Evolutionary conservation across 2,888 invertebrate species (phyloP).

Genomic region (Meloe dianella): DNA sequence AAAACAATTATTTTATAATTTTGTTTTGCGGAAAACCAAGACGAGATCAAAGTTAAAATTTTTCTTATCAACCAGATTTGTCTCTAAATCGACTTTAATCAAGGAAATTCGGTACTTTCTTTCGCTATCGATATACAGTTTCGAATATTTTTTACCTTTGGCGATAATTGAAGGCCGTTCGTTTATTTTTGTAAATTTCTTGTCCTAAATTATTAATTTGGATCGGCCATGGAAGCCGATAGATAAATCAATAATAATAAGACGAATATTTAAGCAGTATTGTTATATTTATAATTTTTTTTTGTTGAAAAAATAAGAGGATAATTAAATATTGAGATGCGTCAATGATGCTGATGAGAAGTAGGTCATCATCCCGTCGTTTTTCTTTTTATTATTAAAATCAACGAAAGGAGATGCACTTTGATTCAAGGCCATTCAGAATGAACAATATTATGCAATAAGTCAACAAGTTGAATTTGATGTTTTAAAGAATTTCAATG

Average conservation of each 20-base stretch:
- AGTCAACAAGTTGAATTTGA: not conserved
- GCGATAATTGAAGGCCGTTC: not conserved
- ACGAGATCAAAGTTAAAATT: no score
- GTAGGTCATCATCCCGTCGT: not conserved
- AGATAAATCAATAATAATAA: no score
- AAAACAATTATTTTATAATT: no score
- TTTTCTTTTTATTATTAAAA: not conserved
- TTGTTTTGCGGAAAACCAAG: no score
- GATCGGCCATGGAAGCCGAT: no score
- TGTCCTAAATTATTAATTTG: not conserved
- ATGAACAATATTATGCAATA: slow-evolving; percentile 9
- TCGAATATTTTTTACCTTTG: not conserved
- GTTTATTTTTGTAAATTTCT: not conserved
- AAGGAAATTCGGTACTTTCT: slow-evolving; percentile 5
- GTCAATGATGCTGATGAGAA: not conserved
- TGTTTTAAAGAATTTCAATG: not conserved
- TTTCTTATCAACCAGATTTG: not conserved
- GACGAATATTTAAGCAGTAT: no score
- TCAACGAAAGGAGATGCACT: not conserved
- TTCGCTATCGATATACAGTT: not conserved
- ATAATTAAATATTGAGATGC: no score
- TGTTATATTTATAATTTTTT: no score
- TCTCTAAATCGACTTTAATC: not conserved
- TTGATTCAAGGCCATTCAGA: not conserved
- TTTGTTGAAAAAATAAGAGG: no score